Evolutionary conservation across 1,140 invertebrate genomes (phyloP).

Genomic region (Cyrtorhinus lividipennis): DNA sequence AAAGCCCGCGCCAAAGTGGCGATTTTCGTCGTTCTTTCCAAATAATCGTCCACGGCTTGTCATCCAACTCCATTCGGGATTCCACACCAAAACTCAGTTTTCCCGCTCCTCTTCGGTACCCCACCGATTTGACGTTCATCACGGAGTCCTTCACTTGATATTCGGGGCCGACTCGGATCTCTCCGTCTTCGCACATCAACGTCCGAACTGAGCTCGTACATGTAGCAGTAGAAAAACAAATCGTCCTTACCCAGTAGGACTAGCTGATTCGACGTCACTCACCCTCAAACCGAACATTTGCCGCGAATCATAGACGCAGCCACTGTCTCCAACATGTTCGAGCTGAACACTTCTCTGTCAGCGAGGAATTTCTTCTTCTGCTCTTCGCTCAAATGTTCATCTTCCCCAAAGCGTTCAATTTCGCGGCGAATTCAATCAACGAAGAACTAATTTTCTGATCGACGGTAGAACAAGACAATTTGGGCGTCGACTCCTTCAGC

Average conservation of each 20-base stretch:
- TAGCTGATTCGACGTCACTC: neutral
- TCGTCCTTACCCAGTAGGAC: neutral
- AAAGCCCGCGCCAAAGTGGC: neutral
- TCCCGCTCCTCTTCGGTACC: too few species aligned
- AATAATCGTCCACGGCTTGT: neutral
- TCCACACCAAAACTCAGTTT: constrained; percentile 1
- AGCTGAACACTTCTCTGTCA: neutral
- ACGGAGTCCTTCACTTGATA: neutral
- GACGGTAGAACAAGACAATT: neutral
- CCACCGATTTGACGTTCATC: neutral
- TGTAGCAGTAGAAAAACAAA: neutral
- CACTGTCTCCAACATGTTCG: neutral
- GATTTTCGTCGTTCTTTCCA: neutral
- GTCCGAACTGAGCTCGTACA: neutral
- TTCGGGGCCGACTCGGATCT: neutral
- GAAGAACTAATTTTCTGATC: neutral
- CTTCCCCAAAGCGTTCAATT: too few species aligned
- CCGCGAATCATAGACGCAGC: neutral
- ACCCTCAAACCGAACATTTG: neutral
- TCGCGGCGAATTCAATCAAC: neutral
- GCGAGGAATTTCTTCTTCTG: neutral
- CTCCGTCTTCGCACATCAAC: neutral
- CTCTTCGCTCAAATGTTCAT: neutral
- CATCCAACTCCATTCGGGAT: neutral
- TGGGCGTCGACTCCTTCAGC: neutral